A percentile compares a stretch with the other conserved stretches of the same genome.
Evolutionary conservation across 1,140 invertebrate species (phyloP).

Genomic region (Cyphomyrmex costatus): DNA sequence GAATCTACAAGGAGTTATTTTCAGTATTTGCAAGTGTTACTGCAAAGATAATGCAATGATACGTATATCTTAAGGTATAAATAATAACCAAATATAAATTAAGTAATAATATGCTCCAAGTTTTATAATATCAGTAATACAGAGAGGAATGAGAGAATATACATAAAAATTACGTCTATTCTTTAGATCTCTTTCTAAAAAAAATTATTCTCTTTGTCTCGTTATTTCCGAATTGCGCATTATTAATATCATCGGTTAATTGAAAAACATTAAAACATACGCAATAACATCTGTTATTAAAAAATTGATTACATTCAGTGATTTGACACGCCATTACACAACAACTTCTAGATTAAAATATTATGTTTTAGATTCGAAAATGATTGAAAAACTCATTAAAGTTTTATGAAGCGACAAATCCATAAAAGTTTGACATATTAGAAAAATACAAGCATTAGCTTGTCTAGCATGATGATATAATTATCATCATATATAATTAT

Average conservation of each 20-base stretch:
- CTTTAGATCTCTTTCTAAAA: background rate
- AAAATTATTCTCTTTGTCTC: background rate
- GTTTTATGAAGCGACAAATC: constrained; percentile 44
- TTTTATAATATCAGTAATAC: background rate
- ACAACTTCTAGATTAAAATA: constrained; percentile 27
- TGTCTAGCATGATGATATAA: no score
- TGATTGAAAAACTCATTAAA: constrained; percentile 33
- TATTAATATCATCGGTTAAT: constrained; percentile 28
- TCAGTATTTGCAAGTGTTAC: constrained; percentile 13
- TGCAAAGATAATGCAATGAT: constrained; percentile 32
- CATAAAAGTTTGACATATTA: constrained; percentile 17
- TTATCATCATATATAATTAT: no score
- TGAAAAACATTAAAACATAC: constrained; percentile 43
- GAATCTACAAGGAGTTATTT: background rate
- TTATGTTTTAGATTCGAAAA: constrained; percentile 17
- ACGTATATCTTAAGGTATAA: constrained; percentile 5
- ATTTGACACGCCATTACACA: constrained; percentile 7
- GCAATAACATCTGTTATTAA: constrained; percentile 39
- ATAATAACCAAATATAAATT: constrained; percentile 38
- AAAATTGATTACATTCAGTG: constrained; percentile 31
- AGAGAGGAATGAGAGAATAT: background rate
- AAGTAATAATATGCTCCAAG: background rate
- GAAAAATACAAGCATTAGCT: constrained; percentile 60
- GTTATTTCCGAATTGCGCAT: background rate
- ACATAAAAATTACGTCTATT: constrained; percentile 3